Evolutionary conservation across 2,797 vertebrate species (phyloP), one percentile per base, ranked within the genome.

Genomic region (Apogon hyalosoma): DNA sequence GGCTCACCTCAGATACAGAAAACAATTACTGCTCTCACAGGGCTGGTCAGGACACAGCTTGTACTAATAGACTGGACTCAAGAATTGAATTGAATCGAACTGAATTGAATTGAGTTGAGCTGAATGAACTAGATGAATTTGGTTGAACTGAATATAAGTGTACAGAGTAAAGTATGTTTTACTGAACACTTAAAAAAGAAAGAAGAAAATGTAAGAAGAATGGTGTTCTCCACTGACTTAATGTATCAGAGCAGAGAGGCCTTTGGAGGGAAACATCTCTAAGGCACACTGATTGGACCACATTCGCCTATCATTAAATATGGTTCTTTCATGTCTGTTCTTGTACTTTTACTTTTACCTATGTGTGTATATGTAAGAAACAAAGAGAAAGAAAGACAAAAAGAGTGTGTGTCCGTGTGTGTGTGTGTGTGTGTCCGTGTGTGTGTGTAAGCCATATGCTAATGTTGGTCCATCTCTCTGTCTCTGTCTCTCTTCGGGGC

Each of bases 401-500:
- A 28, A 39, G 42, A 16, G 52, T 0, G 51, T 56, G 33, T 36
- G 19, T 43, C 18, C 28, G 50, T 24, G 46, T 57, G 49, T 56
- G 56, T 48, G 70, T 61, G 40, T 59, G 38, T 52, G 79, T 59
- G 8, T 0, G 47, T 64, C 64, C 28, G 31, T 72, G 79, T 24
- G 54, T 59, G 77, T 71, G 78, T 63, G 72, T 63, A 15, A 74
- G 77, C 87, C 90, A 89, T 94, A 94, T 94, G 93, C 90, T 93
- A 93, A 95, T 94, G 75, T 73, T 82, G 82, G 81, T 89, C 83
- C 52, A 24, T 85, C 74, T 86, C 75, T 85, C 75, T 73, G 78
- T 80, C 82, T 87, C 87, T 65, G 72, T 88, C 89, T 92, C 92
- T 94, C 93, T 92, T 86, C 87, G 82, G 93, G 92, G 90, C 92